Evolutionary conservation across 2,113 vertebrate genomes (phyloP).

Genomic region (Epinephelus lanceolatus): DNA sequence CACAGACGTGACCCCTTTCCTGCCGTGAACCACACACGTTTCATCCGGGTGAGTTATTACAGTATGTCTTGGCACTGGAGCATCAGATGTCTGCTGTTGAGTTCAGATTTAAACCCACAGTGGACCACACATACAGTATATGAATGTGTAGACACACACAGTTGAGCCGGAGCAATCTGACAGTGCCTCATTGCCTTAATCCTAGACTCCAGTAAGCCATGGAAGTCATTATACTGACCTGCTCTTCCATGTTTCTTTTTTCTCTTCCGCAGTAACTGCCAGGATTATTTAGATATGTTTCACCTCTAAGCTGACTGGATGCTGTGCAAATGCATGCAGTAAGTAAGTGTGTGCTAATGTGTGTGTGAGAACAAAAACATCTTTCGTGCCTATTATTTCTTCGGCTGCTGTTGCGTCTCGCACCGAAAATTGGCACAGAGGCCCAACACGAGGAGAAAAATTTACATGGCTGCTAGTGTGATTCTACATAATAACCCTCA

Average conservation of each 20-base stretch:
- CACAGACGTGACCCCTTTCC: slow-evolving; percentile 16
- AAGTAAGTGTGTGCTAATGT: neutral
- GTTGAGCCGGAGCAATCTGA: slow-evolving; percentile 10
- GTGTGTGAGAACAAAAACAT: slow-evolving; percentile 9
- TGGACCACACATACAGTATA: neutral
- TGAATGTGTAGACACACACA: neutral
- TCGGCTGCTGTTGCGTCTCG: slow-evolving; percentile 21
- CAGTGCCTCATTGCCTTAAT: slow-evolving; percentile 31
- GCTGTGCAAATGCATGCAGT: neutral
- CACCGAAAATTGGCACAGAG: slow-evolving; percentile 37
- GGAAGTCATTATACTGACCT: slow-evolving; percentile 33
- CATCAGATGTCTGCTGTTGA: neutral
- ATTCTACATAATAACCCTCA: slow-evolving; percentile 63
- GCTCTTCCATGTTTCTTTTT: slow-evolving; percentile 17
- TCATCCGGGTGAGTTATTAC: neutral
- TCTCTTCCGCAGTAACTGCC: slow-evolving; percentile 2
- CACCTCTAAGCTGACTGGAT: slow-evolving; percentile 4
- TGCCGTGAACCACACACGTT: neutral
- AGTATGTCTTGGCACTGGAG: neutral
- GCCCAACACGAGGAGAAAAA: slow-evolving; percentile 22
- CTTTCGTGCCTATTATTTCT: slow-evolving; percentile 31
- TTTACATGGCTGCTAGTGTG: slow-evolving; percentile 48
- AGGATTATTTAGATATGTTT: slow-evolving; percentile 21
- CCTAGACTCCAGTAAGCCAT: slow-evolving; percentile 7
- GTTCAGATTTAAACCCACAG: slow-evolving; percentile 5